A percentile compares a stretch with the other conserved stretches of the same genome.
phyloP scores from a whole-genome alignment of 2,113 vertebrate genomes.

The Pitta sordida region DNA sequence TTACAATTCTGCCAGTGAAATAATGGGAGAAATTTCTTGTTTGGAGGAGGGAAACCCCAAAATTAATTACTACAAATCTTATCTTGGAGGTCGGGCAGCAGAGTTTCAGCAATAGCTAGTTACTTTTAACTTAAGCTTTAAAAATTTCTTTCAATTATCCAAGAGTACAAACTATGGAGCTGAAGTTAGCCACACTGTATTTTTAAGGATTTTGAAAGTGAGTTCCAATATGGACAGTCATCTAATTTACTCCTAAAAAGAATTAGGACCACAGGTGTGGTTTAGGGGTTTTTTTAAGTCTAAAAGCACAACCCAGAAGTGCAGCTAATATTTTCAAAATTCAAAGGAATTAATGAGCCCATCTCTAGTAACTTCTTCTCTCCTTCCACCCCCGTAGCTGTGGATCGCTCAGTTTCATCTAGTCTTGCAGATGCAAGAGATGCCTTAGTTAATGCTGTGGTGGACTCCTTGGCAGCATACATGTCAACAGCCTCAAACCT shows the following conservation, averaged over 20 bases:
- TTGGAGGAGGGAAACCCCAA: fast-evolving
- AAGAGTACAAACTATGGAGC: background rate
- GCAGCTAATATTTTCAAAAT: background rate
- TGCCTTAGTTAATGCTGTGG: constrained; percentile 90
- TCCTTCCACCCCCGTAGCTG: constrained; percentile 73
- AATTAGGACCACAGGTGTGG: background rate
- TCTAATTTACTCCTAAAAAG: background rate
- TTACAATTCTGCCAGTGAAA: background rate
- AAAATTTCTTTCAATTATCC: background rate
- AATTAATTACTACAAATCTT: background rate
- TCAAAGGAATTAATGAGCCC: background rate
- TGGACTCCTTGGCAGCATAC: constrained; percentile 86
- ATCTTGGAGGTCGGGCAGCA: background rate
- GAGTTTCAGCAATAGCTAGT: background rate
- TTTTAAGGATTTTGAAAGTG: background rate
- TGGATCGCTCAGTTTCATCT: constrained; percentile 90
- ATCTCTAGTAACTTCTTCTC: background rate
- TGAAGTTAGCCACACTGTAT: background rate
- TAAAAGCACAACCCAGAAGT: background rate
- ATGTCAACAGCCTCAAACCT: constrained; percentile 83
- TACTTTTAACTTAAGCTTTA: background rate
- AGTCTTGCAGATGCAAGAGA: constrained; percentile 91
- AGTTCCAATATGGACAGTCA: background rate
- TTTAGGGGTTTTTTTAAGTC: background rate
- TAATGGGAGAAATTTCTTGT: background rate